These are phyloP conservation scores for Thermophis baileyi DNA, from an alignment of 2,113 vertebrate genomes.

Conservation along the genomic window DNA sequence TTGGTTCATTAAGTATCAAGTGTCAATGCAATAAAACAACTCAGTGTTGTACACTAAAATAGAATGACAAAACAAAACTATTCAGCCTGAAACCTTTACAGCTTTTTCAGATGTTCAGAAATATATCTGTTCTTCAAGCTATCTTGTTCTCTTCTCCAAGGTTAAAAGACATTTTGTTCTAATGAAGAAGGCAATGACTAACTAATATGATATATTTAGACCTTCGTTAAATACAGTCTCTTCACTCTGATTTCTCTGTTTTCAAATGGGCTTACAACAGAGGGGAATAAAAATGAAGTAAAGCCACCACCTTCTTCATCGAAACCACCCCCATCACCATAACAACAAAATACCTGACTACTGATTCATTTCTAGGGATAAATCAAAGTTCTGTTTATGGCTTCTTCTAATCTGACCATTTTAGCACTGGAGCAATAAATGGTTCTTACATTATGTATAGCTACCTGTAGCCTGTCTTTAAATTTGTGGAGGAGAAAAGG, in stretches of 20 bases:
- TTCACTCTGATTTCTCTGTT: neutral
- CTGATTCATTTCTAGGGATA: neutral
- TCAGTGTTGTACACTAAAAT: neutral
- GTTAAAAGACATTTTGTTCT: neutral
- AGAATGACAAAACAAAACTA: conserved; percentile 10
- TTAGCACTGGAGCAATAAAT: neutral
- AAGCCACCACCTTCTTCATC: neutral
- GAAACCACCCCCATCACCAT: neutral
- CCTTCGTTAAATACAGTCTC: neutral
- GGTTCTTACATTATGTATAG: neutral
- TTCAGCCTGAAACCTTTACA: neutral
- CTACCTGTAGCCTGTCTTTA: neutral
- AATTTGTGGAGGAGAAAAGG: neutral
- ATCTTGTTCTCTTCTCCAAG: neutral
- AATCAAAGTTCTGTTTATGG: neutral
- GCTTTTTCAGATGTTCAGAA: conserved; percentile 18
- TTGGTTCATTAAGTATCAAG: neutral
- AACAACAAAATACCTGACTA: neutral
- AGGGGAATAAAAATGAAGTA: neutral
- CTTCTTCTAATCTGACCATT: neutral
- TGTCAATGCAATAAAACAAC: conserved; percentile 1
- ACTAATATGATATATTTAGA: neutral
- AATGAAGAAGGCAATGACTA: neutral
- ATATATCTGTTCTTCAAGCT: neutral
- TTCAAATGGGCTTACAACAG: neutral